Evolutionary conservation across 37 sponge, comb jelly and placozoan genomes (phyloP).

Genomic region (Corticium candelabrum): DNA sequence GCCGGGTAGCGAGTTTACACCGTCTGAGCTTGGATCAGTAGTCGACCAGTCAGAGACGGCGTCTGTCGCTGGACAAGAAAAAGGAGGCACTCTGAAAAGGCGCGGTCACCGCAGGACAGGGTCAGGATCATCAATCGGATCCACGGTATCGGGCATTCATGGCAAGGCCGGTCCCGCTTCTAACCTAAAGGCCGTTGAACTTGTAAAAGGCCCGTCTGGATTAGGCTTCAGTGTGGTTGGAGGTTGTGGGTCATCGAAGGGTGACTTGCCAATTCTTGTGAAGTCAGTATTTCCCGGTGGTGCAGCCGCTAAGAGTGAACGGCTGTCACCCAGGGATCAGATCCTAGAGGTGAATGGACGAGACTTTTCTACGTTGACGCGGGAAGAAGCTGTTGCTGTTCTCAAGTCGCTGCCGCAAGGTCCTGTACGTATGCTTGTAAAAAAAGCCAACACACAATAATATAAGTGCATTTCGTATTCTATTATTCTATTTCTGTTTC

Average conservation of each 20-base stretch:
- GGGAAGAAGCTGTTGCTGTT: conserved; percentile 33
- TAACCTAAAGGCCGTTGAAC: conserved; percentile 42
- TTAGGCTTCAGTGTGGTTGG: conserved; percentile 62
- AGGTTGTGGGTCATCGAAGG: conserved; percentile 16
- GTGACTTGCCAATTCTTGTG: conserved; percentile 40
- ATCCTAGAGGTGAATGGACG: conserved; percentile 53
- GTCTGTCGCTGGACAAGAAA: background rate
- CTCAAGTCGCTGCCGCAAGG: conserved; percentile 55
- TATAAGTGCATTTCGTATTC: background rate
- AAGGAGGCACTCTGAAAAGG: conserved; percentile 5
- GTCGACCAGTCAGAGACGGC: background rate
- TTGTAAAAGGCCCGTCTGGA: conserved; percentile 62
- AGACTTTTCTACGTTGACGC: conserved; percentile 35
- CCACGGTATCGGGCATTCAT: background rate
- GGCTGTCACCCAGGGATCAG: conserved; percentile 41
- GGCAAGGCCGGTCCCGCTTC: conserved; percentile 10
- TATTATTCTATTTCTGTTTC: no score
- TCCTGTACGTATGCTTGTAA: conserved; percentile 38
- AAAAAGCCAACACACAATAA: conserved; percentile 10
- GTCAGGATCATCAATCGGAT: conserved; percentile 2
- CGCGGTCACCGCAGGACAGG: conserved; percentile 13
- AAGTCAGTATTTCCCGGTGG: conserved; percentile 62
- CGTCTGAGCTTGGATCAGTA: no score
- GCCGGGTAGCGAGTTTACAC: background rate
- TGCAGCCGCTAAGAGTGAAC: conserved; percentile 54